A percentile compares a stretch with the other conserved stretches of the same genome.
Evolutionary conservation across 2,113 vertebrate species (phyloP).

Genomic region (Balaenoptera acutorostrata): DNA sequence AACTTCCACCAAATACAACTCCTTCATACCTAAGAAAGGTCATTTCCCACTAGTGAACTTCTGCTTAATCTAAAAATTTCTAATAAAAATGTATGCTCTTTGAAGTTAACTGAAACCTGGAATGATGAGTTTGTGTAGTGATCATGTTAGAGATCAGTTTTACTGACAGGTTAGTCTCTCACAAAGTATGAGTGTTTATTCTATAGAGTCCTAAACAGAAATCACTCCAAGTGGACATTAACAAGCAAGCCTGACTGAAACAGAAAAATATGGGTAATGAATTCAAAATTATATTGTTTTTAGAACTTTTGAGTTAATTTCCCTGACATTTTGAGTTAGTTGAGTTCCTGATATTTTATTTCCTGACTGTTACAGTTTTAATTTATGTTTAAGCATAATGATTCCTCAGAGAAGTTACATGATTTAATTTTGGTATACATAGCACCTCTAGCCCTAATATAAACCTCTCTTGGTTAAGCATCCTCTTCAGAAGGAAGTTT

Average conservation of each 20-base stretch:
- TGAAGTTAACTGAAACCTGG: slow-evolving; percentile 36
- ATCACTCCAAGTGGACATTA: background rate
- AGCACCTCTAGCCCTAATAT: background rate
- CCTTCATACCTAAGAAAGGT: background rate
- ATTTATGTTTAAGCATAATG: background rate
- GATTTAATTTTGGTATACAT: background rate
- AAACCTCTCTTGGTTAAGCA: background rate
- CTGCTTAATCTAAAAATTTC: slow-evolving; percentile 38
- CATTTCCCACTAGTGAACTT: background rate
- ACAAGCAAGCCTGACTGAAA: background rate
- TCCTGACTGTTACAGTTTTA: slow-evolving; percentile 21
- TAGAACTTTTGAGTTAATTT: slow-evolving; percentile 24
- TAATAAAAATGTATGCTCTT: slow-evolving; percentile 14
- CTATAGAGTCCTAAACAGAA: background rate
- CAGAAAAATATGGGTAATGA: slow-evolving; percentile 8
- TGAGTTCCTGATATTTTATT: slow-evolving; percentile 20
- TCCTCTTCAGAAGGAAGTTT: slow-evolving; percentile 1
- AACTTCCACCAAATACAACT: background rate
- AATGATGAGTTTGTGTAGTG: slow-evolving; percentile 31
- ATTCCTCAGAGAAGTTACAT: background rate
- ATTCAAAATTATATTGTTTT: slow-evolving; percentile 21
- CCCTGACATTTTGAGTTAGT: background rate
- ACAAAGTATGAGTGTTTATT: background rate
- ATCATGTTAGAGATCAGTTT: slow-evolving; percentile 66
- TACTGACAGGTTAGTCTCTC: slow-evolving; percentile 51